Percentiles rank a stretch among this genome's conserved stretches.
phyloP scores from a whole-genome alignment of 2,888 invertebrate genomes.

The Idaea dimidiata region DNA sequence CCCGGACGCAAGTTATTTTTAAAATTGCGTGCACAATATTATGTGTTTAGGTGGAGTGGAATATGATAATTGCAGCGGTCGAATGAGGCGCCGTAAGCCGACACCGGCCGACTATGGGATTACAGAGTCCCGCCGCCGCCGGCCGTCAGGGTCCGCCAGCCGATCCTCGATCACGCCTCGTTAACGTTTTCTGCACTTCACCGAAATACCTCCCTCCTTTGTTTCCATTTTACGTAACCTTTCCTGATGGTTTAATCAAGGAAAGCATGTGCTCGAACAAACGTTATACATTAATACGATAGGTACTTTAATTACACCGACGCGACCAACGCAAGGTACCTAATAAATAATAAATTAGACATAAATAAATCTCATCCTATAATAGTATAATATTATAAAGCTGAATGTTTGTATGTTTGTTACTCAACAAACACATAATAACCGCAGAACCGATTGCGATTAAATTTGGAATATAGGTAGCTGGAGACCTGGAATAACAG shows the following conservation, averaged over 20 bases:
- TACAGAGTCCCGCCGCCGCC: constrained; percentile 60
- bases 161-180: constrained; percentile 47
- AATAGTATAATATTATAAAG: no score
- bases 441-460: no score
- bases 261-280: not conserved
- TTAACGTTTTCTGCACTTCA: constrained; percentile 38
- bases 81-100: constrained; percentile 75
- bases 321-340: not conserved
- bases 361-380: no score
- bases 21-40: constrained; percentile 80
- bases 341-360: not conserved
- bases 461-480: no score
- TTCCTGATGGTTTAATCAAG: constrained; percentile 5
- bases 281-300: not conserved
- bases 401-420: no score
- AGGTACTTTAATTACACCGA: no score
- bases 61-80: constrained; percentile 75
- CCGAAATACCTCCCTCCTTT: constrained; percentile 25
- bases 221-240: constrained; percentile 22
- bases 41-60: constrained; percentile 80
- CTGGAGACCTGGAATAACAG: no score
- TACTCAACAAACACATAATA: no score
- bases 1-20: constrained; percentile 76
- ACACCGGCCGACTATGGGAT: constrained; percentile 76
- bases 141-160: constrained; percentile 25